These are phyloP conservation scores for Sebastes vulpes DNA, from an alignment of 2,797 vertebrate genomes.

Conservation along the genomic window DNA sequence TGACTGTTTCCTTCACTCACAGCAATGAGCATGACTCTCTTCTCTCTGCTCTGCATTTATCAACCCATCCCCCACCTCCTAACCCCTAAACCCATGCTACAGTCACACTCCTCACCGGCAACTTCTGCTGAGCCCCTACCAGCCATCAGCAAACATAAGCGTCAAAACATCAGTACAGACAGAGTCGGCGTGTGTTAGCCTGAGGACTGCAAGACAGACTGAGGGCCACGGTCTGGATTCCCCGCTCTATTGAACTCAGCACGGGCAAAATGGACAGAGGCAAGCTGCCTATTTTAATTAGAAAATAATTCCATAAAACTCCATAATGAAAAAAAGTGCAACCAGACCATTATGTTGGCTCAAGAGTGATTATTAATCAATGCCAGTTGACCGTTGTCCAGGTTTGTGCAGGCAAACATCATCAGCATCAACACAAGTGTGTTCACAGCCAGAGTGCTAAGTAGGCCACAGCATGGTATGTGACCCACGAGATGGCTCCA, in stretches of 20 bases:
- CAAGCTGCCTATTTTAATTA: not conserved
- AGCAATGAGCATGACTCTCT: conserved; percentile 49
- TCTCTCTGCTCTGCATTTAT: conserved; percentile 24
- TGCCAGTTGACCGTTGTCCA: not conserved
- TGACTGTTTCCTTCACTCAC: conserved; percentile 57
- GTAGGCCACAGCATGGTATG: conserved; percentile 80
- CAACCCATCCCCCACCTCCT: conserved; percentile 49
- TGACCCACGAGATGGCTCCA: conserved; percentile 68
- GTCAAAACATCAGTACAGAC: conserved; percentile 52
- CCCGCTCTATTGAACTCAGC: conserved; percentile 26
- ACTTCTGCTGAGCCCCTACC: conserved; percentile 52
- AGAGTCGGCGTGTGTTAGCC: conserved; percentile 8
- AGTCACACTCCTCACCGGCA: conserved; percentile 36
- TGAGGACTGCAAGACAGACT: conserved; percentile 23
- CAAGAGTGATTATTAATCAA: not conserved
- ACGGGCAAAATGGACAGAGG: not conserved
- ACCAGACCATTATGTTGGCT: not conserved
- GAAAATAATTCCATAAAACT: not conserved
- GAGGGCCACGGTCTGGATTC: conserved; percentile 21
- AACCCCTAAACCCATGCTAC: conserved; percentile 41
- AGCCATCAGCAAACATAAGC: conserved; percentile 53
- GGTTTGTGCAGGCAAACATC: conserved; percentile 43
- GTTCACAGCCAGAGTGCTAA: conserved; percentile 72
- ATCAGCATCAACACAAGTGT: conserved; percentile 48
- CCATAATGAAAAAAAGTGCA: not conserved